These are phyloP conservation scores for Larimichthys polyactis DNA, from an alignment of 2,113 vertebrate genomes.

Conservation along the genomic window DNA sequence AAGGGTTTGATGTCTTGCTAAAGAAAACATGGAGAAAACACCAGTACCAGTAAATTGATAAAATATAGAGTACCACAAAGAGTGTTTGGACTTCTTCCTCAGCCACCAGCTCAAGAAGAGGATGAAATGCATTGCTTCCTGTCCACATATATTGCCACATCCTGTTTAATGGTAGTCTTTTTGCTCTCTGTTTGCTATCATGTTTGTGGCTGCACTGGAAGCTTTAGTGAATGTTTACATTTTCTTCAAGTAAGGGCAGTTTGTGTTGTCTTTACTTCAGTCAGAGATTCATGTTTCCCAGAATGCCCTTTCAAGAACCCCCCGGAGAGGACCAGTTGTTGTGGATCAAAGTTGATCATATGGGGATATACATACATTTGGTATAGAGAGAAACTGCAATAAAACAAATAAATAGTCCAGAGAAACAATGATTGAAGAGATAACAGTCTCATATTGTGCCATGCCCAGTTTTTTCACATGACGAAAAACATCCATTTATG, in stretches of 20 bases:
- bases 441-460: constrained; percentile 23
- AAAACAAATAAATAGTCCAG: neutral
- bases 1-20: no score
- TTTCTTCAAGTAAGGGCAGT: neutral
- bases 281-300: neutral
- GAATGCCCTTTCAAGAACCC: neutral
- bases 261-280: neutral
- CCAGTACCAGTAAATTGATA: neutral
- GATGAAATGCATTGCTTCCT: neutral
- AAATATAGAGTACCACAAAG: no score
- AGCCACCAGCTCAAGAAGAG: neutral
- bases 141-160: neutral
- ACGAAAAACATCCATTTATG: constrained; percentile 31
- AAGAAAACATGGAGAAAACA: no score
- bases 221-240: neutral
- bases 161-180: neutral
- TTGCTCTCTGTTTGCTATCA: constrained; percentile 3
- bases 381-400: neutral
- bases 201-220: neutral
- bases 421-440: constrained; percentile 1
- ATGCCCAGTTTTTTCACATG: constrained; percentile 25
- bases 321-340: neutral
- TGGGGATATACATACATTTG: neutral
- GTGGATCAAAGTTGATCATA: neutral
- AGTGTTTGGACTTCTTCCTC: neutral